A percentile compares a stretch with the other conserved stretches of the same genome.
These are phyloP conservation scores for Drosophila ohnishii DNA, from an alignment of 1,140 invertebrate species.

Conservation along the genomic window DNA sequence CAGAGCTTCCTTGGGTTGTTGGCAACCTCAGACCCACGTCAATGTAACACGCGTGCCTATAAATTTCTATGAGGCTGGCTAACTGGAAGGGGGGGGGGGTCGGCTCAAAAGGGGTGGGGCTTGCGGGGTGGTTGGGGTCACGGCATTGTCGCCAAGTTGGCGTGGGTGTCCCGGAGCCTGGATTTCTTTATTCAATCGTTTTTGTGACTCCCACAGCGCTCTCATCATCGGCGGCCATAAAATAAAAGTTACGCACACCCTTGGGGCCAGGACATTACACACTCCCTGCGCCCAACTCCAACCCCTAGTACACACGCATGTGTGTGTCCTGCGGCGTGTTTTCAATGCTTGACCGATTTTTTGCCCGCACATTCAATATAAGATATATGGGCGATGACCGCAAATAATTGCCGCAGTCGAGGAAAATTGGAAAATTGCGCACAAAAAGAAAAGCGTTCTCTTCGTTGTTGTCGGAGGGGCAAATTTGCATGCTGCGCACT, in stretches of 20 bases:
- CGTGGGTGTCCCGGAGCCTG: conserved; percentile 22
- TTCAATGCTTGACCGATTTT: conserved; percentile 68
- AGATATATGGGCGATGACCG: conserved; percentile 69
- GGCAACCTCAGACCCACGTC: conserved; percentile 41
- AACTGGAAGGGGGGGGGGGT: neutral
- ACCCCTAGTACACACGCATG: neutral
- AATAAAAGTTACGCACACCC: conserved; percentile 82
- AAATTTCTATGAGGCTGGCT: conserved; percentile 60
- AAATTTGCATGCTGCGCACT: conserved; percentile 75
- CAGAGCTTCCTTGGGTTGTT: neutral
- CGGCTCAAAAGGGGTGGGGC: conserved; percentile 1
- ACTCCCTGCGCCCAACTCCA: conserved; percentile 4
- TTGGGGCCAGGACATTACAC: conserved; percentile 70
- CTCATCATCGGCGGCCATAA: conserved; percentile 79
- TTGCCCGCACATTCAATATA: conserved; percentile 60
- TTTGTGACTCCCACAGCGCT: conserved; percentile 72
- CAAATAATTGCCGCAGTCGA: conserved; percentile 69
- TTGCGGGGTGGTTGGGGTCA: conserved; percentile 11
- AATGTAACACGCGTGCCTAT: conserved; percentile 68
- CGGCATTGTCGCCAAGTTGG: conserved; percentile 52
- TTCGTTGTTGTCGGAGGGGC: neutral
- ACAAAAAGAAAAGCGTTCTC: conserved; percentile 22
- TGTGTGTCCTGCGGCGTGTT: conserved; percentile 33
- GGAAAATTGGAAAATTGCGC: conserved; percentile 64
- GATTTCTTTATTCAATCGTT: conserved; percentile 81